These are phyloP conservation scores for Aix galericulata DNA, from an alignment of 2,113 vertebrate genomes.

Conservation along the genomic window DNA sequence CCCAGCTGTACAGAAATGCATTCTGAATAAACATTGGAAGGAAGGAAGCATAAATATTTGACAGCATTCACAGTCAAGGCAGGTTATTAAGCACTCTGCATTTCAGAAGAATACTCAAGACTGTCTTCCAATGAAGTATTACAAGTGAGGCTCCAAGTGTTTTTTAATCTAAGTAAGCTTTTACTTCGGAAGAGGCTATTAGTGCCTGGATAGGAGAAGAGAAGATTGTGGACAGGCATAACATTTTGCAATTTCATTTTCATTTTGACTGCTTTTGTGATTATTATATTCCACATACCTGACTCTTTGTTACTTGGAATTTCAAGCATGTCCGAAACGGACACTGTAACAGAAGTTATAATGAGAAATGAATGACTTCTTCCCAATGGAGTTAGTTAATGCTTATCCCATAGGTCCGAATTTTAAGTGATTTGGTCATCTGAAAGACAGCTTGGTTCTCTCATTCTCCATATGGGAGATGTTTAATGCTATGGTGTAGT, in stretches of 20 bases:
- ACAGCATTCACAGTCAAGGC: constrained; percentile 54
- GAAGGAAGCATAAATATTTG: constrained; percentile 67
- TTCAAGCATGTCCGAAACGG: background rate
- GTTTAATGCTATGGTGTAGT: background rate
- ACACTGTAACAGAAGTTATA: background rate
- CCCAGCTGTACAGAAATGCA: constrained; percentile 67
- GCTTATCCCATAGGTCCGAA: background rate
- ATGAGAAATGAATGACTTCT: background rate
- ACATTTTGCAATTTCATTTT: background rate
- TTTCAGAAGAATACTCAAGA: constrained; percentile 54
- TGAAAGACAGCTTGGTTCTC: constrained; percentile 12
- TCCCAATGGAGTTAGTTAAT: background rate
- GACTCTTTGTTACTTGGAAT: background rate
- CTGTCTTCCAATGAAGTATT: constrained; percentile 31
- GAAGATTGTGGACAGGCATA: background rate
- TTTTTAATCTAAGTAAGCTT: constrained; percentile 42
- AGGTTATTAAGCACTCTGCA: constrained; percentile 54
- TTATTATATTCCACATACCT: constrained; percentile 16
- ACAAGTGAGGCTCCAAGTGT: constrained; percentile 9
- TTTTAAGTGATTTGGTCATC: background rate
- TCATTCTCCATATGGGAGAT: background rate
- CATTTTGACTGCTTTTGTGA: constrained; percentile 11
- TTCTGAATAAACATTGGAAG: constrained; percentile 72
- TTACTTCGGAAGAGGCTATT: constrained; percentile 1
- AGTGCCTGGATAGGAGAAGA: background rate